Base-by-base conservation (phyloP, 92 coral and sea anemone species). In the Diadumene lineata region DNA sequence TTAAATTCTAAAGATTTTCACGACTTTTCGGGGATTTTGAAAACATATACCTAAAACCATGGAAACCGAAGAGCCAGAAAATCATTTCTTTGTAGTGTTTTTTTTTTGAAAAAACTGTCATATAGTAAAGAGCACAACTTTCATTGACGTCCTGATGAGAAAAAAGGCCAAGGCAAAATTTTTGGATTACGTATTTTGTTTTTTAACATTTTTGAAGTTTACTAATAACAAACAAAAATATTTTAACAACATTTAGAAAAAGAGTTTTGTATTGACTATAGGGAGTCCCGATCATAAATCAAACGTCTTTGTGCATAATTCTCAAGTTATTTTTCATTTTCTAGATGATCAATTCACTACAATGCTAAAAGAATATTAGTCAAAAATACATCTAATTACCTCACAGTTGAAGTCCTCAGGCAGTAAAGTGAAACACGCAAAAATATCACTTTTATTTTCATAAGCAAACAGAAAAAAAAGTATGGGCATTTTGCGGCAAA, bases 31-130 rank as follows among this genome's bases (percentile, higher is more conserved):
- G 66, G 24, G 31, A 25, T 50, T 76, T 57, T 28, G 31, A 67
- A 60, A 63, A 38, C 34, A 56, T 23, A 44, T 22, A 11, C 2
- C 25, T 10, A 78, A 69, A 48, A 60, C 82, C 76, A 78, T 78
- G 82, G 82, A 55, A 78, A 78, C 82, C 56, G 18, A 17, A 56
- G 25, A 6, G 25, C 15, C 68, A 31, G 64, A 43, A 73, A 78
- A 78, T 68, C 0, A 68, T 78, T 78, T 60, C 56, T 67, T 78
- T 78, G 6, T 53, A 13, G 58, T 67, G 66, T 78, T 78, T 66
- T 78, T 55, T 51, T n/a, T n/a, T n/a, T n/a, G n/a, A n/a, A n/a
- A n/a, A 78, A 68, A 11, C 64, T 78, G 82, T 78, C 82, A 68
- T n/a, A n/a, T 8, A 62, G 66, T 31, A 53, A 16, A 43, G 73